Conservation (phyloP, 2,113 vertebrate genomes). For the Eclectus roratus region DNA sequence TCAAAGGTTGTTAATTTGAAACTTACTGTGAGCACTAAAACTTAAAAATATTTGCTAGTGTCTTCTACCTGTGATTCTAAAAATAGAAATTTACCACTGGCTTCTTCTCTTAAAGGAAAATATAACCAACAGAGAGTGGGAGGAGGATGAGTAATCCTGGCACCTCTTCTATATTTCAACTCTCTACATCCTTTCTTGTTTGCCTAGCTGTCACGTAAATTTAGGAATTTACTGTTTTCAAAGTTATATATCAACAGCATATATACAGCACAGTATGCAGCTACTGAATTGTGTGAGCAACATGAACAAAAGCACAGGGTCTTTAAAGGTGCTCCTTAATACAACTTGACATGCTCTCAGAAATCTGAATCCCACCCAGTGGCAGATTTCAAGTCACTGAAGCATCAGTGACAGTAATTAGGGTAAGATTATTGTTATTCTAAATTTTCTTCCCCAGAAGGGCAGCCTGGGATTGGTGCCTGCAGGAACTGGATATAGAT, state of each 20-base stretch:
- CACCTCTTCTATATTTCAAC: slow-evolving; percentile 16
- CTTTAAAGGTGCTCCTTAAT: neutral
- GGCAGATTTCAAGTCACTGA: neutral
- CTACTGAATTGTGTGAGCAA: neutral
- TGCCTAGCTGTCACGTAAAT: slow-evolving; percentile 1
- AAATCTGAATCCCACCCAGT: neutral
- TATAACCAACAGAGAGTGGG: neutral
- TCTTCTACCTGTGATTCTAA: slow-evolving; percentile 14
- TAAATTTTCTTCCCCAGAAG: neutral
- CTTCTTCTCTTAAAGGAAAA: neutral
- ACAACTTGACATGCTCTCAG: neutral
- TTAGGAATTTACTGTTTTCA: slow-evolving; percentile 37
- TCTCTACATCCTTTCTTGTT: neutral
- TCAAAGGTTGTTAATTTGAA: neutral
- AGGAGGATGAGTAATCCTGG: slow-evolving; percentile 40
- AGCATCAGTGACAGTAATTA: neutral
- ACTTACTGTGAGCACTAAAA: neutral
- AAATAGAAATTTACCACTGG: neutral
- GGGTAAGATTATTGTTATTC: neutral
- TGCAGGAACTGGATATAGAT: neutral
- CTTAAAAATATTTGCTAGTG: neutral
- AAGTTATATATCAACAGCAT: neutral
- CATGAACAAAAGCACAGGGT: neutral
- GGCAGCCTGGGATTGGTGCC: neutral
- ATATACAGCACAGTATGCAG: neutral